A percentile compares a stretch with the other conserved stretches of the same genome.
These are phyloP conservation scores for Latheticus oryzae DNA, from an alignment of 2,888 invertebrate genomes.

Conservation along the genomic window DNA sequence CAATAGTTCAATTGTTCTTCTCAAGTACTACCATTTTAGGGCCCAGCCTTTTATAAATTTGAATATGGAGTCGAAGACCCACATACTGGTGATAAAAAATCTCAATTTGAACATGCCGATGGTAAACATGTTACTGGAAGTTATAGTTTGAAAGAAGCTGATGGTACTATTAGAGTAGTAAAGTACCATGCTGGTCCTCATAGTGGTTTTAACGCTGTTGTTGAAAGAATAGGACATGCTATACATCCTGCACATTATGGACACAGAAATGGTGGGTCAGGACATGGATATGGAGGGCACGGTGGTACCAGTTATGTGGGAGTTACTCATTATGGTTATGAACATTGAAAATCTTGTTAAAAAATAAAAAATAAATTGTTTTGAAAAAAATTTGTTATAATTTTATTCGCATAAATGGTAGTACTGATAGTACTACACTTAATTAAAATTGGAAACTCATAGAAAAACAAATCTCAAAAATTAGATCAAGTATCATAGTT, in stretches of 20 bases:
- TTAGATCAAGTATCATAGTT: too few species aligned
- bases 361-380: conserved; percentile 1
- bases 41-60: conserved; percentile 58
- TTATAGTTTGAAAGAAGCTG: conserved; percentile 62
- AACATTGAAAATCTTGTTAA: background rate
- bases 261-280: conserved; percentile 41
- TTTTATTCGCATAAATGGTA: too few species aligned
- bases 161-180: conserved; percentile 62
- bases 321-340: conserved; percentile 46
- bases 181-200: conserved; percentile 60
- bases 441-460: too few species aligned
- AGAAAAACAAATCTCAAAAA: too few species aligned
- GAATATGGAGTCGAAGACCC: conserved; percentile 62
- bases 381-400: background rate
- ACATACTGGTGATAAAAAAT: conserved; percentile 62
- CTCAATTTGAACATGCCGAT: conserved; percentile 60
- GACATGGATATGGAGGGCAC: conserved; percentile 36
- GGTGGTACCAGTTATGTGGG: conserved; percentile 53
- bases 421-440: too few species aligned
- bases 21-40: too few species aligned
- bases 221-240: conserved; percentile 57
- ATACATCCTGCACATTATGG: conserved; percentile 55
- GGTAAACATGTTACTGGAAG: conserved; percentile 61
- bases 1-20: too few species aligned
- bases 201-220: conserved; percentile 59